Base-by-base conservation (phyloP, 2,797 vertebrate species). In the Selene dorsalis region DNA sequence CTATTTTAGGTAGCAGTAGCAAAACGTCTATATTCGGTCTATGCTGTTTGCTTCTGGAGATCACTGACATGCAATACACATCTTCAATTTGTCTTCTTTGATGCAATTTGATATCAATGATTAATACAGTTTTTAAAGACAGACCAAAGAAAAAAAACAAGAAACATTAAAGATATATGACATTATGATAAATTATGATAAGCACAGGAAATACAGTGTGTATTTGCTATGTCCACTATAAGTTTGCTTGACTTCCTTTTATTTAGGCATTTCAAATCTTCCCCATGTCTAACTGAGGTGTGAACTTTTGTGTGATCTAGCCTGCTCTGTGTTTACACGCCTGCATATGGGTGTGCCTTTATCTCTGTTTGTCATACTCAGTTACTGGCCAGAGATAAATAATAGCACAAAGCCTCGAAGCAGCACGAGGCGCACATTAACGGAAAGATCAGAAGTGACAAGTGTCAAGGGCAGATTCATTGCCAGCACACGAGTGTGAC, bases 381-480 rank as follows among this genome's bases (percentile, higher is more conserved):
- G 73, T 91, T 90, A 87, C 74, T 60, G 82, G 74, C 69, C 77
- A 57, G 65, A 71, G 73, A 89, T 90, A 84, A 92, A 91, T 91
- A 90, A 82, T 77, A 85, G 80, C 86, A 68, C 76, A 82, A 70
- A 87, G 80, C 84, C 90, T 82, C 0, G 32, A 64, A 91, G 91
- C 88, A 79, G 71, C 81, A 83, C 76, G 55, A n/a, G 24, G 64
- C 30, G 26, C 70, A 65, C 81, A 79, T 84, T 75, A 80, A 71
- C 73, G 75, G 11, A 88, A 72, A 73, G 87, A 93, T 90, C 71
- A 64, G 53, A 89, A 84, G 85, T 91, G 91, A 93, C 89, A 90
- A 87, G 84, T 88, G 87, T 83, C 83, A 73, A 77, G 73, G 84
- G 86, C 77, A 76, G 79, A 92, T 90, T 86, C 79, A 66, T 77